These are phyloP conservation scores for Phengaris alcon DNA, from an alignment of 2,888 invertebrate species.

Conservation along the genomic window DNA sequence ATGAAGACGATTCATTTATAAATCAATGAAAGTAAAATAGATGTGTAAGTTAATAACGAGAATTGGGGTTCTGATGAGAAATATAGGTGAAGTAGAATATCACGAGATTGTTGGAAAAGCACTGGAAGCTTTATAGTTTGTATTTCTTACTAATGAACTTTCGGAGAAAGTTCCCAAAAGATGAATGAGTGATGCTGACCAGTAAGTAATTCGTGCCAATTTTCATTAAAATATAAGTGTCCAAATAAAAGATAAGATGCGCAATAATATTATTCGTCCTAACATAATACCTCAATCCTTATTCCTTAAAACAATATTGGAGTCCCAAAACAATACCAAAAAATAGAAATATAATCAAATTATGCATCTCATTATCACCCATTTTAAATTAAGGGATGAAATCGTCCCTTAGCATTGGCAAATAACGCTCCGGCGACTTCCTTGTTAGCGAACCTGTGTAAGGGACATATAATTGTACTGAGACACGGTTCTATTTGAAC, in stretches of 20 bases:
- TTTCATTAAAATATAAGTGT: background rate
- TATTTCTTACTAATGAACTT: too few species aligned
- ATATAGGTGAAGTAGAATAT: too few species aligned
- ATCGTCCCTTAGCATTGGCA: slow-evolving; percentile 73
- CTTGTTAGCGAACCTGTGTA: slow-evolving; percentile 66
- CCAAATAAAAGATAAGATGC: background rate
- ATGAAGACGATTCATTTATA: too few species aligned
- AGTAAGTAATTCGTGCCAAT: too few species aligned
- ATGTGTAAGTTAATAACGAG: too few species aligned
- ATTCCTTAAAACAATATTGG: slow-evolving; percentile 30
- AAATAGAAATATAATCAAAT: slow-evolving; percentile 59
- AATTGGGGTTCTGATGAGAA: too few species aligned
- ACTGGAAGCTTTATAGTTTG: too few species aligned
- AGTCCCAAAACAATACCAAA: slow-evolving; percentile 34
- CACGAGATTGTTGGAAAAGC: too few species aligned
- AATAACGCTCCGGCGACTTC: slow-evolving; percentile 69
- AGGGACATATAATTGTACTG: slow-evolving; percentile 50
- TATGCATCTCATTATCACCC: slow-evolving; percentile 71
- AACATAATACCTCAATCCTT: slow-evolving; percentile 20
- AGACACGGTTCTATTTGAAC: slow-evolving; percentile 47
- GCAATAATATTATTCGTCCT: background rate
- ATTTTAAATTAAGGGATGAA: slow-evolving; percentile 69
- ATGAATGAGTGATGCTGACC: too few species aligned
- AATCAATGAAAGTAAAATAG: too few species aligned
- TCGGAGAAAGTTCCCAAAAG: too few species aligned